Evolutionary conservation across 92 coral and sea anemone species (phyloP).

Genomic region (Paramuricea clavata): DNA sequence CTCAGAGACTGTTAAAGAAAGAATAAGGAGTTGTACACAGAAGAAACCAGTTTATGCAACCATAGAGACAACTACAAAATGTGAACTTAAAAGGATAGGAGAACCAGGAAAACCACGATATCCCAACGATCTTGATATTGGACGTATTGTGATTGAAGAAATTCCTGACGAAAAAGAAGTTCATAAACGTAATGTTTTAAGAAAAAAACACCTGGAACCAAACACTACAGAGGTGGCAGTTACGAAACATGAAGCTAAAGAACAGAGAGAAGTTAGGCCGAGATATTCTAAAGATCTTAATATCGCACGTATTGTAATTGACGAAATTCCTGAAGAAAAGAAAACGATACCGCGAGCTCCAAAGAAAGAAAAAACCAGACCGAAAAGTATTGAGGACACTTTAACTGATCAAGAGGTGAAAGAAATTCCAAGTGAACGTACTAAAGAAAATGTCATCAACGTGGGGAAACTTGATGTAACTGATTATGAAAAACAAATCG

Average conservation of each 20-base stretch:
- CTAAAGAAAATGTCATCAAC: background rate
- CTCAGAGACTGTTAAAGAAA: background rate
- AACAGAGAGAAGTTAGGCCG: background rate
- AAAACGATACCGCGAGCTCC: background rate
- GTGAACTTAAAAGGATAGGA: no score
- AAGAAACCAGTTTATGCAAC: background rate
- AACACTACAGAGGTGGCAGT: slow-evolving; percentile 14
- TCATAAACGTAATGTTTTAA: background rate
- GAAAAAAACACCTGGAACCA: background rate
- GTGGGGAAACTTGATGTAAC: slow-evolving; percentile 21
- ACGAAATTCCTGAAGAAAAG: slow-evolving; percentile 5
- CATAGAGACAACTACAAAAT: slow-evolving; percentile 2
- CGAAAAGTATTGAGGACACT: slow-evolving; percentile 10
- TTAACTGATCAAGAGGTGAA: background rate
- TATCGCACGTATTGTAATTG: background rate
- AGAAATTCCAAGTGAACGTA: background rate
- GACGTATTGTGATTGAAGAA: slow-evolving; percentile 8
- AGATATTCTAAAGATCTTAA: background rate
- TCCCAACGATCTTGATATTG: background rate
- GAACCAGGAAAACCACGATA: slow-evolving; percentile 1
- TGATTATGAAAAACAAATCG: background rate
- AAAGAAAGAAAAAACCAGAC: slow-evolving; percentile 24
- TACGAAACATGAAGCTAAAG: slow-evolving; percentile 12
- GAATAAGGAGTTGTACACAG: background rate
- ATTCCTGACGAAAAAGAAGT: slow-evolving; percentile 10